A percentile compares a stretch with the other conserved stretches of the same genome.
Evolutionary conservation across 2,113 vertebrate species (phyloP).

Genomic region (Panthera tigris): DNA sequence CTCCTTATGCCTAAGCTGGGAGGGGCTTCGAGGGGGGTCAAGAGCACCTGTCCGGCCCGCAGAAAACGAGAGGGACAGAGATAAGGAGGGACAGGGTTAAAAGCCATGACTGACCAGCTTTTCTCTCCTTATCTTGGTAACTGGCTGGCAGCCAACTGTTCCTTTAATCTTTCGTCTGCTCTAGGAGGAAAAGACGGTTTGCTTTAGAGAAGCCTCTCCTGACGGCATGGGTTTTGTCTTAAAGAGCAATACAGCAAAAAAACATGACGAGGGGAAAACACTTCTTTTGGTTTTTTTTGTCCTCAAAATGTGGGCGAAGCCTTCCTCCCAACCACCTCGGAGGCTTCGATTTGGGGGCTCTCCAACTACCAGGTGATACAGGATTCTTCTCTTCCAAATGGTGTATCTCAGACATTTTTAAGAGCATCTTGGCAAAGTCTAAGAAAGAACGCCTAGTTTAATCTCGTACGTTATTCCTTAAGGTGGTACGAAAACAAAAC

Average conservation of each 20-base stretch:
- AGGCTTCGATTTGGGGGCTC: slow-evolving; percentile 27
- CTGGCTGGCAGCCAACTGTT: slow-evolving; percentile 37
- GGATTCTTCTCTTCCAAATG: slow-evolving; percentile 38
- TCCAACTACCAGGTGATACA: slow-evolving; percentile 5
- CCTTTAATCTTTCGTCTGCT: slow-evolving; percentile 55
- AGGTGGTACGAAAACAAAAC: slow-evolving; percentile 48
- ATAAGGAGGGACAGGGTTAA: slow-evolving; percentile 49
- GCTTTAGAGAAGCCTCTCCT: slow-evolving; percentile 49
- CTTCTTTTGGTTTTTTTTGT: not conserved
- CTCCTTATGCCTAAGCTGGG: slow-evolving; percentile 18
- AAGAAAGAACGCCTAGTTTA: slow-evolving; percentile 42
- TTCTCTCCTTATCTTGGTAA: slow-evolving; percentile 56
- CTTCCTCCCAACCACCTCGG: not conserved
- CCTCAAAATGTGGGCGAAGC: slow-evolving; percentile 6
- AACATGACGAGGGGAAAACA: not conserved
- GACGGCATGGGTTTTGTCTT: slow-evolving; percentile 39
- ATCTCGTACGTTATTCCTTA: slow-evolving; percentile 36
- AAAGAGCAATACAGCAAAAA: slow-evolving; percentile 42
- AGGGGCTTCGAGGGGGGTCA: not conserved
- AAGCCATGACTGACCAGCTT: slow-evolving; percentile 44
- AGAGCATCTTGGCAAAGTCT: slow-evolving; percentile 48
- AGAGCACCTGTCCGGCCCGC: not conserved
- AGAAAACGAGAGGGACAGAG: slow-evolving; percentile 6
- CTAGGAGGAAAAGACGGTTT: slow-evolving; percentile 63
- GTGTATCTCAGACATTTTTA: slow-evolving; percentile 49